Evolutionary conservation across 2,113 vertebrate genomes (phyloP).

Genomic region (Alethe castanea): DNA sequence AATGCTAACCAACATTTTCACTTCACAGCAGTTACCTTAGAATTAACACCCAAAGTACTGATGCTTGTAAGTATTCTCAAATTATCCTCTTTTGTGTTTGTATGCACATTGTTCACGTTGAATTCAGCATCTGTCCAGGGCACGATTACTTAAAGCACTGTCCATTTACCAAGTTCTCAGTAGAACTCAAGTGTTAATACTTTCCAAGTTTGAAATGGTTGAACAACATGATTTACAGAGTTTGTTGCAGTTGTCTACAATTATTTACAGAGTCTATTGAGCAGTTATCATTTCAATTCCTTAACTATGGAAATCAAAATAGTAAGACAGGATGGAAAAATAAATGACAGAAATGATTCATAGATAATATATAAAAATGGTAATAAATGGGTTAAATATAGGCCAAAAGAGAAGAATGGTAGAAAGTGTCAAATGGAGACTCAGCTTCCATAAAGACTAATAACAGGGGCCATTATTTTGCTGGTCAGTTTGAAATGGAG

Average conservation of each 20-base stretch:
- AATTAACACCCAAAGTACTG: neutral
- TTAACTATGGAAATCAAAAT: neutral
- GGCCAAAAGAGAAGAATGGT: neutral
- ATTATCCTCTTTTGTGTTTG: neutral
- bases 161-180: neutral
- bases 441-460: conserved; percentile 5
- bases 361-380: neutral
- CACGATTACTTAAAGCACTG: neutral
- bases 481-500: neutral
- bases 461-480: neutral
- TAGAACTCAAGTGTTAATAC: neutral
- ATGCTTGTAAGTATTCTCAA: neutral
- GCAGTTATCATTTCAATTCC: conserved; percentile 29
- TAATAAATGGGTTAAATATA: conserved; percentile 31
- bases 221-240: neutral
- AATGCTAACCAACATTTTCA: neutral
- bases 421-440: neutral
- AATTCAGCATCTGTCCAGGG: neutral
- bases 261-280: neutral
- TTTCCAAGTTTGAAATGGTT: neutral
- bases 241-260: neutral
- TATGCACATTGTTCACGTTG: neutral
- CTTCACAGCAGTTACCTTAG: neutral
- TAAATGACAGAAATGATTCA: neutral
- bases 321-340: conserved; percentile 2